These are phyloP conservation scores for Callocephalon fimbriatum DNA, from an alignment of 2,113 vertebrate species.

Conservation along the genomic window DNA sequence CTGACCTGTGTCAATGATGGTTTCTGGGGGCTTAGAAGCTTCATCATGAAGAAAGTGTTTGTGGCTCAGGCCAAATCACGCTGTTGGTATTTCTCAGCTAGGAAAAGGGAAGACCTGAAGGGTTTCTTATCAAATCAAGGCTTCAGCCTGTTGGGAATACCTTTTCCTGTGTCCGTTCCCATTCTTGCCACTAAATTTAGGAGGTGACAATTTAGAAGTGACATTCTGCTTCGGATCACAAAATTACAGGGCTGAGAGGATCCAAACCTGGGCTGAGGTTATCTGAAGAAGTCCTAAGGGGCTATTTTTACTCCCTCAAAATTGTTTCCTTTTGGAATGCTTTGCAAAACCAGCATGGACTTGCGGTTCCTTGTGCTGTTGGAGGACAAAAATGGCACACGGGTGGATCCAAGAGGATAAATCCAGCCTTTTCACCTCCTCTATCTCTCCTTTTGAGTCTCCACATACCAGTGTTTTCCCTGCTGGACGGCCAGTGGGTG, in stretches of 20 bases:
- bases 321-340: not conserved
- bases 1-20: not conserved
- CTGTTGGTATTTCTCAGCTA: conserved; percentile 54
- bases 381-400: not conserved
- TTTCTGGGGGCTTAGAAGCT: conserved; percentile 36
- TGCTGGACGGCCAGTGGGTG: not conserved
- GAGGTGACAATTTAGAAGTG: not conserved
- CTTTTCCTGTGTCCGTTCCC: not conserved
- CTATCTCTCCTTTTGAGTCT: not conserved
- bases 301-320: not conserved
- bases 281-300: not conserved
- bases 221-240: not conserved
- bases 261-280: not conserved
- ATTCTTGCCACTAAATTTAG: not conserved
- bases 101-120: conserved; percentile 4
- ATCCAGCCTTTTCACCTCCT: not conserved
- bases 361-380: not conserved
- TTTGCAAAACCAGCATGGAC: not conserved
- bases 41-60: conserved; percentile 47
- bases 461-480: rapidly evolving
- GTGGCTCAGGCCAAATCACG: conserved; percentile 4
- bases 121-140: conserved; percentile 23
- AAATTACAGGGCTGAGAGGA: not conserved
- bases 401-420: not conserved
- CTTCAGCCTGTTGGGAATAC: not conserved